Evolutionary conservation across 2,113 vertebrate genomes (phyloP).

Genomic region (Muntiacus muntjak): DNA sequence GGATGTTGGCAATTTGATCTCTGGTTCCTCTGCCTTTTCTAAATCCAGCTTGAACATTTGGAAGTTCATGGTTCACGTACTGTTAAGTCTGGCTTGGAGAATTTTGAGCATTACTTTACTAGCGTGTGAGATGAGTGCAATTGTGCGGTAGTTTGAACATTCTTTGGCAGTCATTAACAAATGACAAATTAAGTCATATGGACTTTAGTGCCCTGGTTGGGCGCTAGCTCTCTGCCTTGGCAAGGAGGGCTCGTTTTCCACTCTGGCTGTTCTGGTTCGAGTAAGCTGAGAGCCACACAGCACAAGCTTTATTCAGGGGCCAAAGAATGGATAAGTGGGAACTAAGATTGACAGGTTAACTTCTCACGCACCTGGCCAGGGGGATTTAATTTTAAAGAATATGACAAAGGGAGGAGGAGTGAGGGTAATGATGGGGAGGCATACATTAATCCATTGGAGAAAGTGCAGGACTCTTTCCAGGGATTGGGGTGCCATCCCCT

Average conservation of each 20-base stretch:
- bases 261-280: background rate
- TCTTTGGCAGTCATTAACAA: background rate
- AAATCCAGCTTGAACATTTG: background rate
- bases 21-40: background rate
- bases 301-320: background rate
- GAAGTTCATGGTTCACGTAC: accelerated
- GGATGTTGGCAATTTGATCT: background rate
- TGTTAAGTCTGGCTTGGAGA: background rate
- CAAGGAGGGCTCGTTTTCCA: background rate
- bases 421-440: background rate
- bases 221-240: background rate
- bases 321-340: background rate
- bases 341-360: background rate
- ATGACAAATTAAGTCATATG: background rate
- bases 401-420: background rate
- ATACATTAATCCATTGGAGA: background rate
- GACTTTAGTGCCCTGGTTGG: background rate
- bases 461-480: too few species aligned
- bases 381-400: background rate
- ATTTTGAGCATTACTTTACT: background rate
- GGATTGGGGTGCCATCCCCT: background rate
- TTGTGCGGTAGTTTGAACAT: background rate
- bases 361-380: background rate
- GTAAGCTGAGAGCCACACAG: background rate
- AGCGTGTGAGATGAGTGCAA: background rate